Evolutionary conservation across 2,797 vertebrate species (phyloP).

Genomic region (Sciurus vulgaris): DNA sequence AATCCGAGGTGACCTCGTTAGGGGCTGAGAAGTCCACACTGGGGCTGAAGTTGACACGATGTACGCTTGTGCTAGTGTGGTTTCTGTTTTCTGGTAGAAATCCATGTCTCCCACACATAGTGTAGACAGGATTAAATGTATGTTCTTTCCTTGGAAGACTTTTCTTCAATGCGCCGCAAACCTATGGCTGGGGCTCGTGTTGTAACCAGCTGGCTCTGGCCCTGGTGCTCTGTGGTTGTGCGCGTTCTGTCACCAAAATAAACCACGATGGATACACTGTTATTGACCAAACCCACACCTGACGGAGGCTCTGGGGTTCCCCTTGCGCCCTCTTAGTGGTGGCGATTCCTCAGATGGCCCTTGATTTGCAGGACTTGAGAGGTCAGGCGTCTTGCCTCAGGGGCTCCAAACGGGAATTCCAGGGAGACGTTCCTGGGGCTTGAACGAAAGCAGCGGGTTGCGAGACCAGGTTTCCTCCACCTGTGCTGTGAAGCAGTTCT

Average conservation of each 20-base stretch:
- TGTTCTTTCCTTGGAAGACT: neutral
- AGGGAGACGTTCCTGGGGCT: too few relatives aligned
- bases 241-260: neutral
- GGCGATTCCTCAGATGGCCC: neutral
- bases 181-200: neutral
- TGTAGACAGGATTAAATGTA: neutral
- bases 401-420: neutral
- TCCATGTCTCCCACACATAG: neutral
- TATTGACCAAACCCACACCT: neutral
- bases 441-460: too few relatives aligned
- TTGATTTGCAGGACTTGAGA: neutral
- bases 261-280: neutral
- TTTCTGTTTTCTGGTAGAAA: neutral
- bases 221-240: rapidly evolving
- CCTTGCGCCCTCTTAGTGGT: neutral
- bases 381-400: neutral
- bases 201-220: too few relatives aligned
- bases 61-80: neutral
- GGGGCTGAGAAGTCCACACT: neutral
- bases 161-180: neutral
- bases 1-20: neutral
- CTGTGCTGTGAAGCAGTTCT: neutral
- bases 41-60: neutral
- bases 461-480: neutral
- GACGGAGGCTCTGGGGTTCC: neutral